Percentiles rank a stretch among this genome's conserved stretches.
phyloP scores from a whole-genome alignment of 2,888 invertebrate genomes.

The Eristalis arbustorum region DNA sequence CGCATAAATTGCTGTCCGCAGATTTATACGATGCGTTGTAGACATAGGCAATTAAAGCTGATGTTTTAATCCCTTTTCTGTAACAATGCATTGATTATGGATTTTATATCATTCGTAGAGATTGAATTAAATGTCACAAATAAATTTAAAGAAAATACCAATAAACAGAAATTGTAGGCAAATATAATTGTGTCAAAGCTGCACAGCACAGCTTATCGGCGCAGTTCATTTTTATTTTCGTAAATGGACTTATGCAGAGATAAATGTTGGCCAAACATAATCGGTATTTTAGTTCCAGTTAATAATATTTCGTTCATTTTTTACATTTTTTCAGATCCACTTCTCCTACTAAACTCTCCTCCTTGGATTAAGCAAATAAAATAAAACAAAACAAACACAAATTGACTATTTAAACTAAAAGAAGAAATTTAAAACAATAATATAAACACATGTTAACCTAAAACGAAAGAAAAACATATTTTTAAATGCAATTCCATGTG shows the following conservation, averaged over 20 bases:
- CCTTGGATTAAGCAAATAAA: constrained; percentile 33
- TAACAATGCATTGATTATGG: too few species aligned
- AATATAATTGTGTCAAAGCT: too few species aligned
- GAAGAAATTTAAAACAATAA: constrained; percentile 67
- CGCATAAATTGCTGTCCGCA: too few species aligned
- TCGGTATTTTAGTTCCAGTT: neutral
- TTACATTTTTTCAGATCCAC: constrained; percentile 50
- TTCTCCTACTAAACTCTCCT: constrained; percentile 38
- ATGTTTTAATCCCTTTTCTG: too few species aligned
- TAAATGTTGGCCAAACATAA: constrained; percentile 38
- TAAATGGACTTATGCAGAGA: constrained; percentile 50
- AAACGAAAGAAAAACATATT: constrained; percentile 38
- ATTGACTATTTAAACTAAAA: constrained; percentile 57
- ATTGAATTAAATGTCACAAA: too few species aligned
- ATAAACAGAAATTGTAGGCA: too few species aligned
- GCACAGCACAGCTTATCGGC: too few species aligned
- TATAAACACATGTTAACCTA: constrained; percentile 60
- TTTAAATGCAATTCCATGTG: constrained; percentile 32
- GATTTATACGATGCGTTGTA: too few species aligned
- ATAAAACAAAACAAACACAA: constrained; percentile 26
- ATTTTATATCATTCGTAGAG: too few species aligned
- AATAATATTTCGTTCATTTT: constrained; percentile 25
- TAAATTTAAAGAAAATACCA: too few species aligned
- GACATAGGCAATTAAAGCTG: too few species aligned
- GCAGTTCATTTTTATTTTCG: too few species aligned